A percentile compares a stretch with the other conserved stretches of the same genome.
Conservation (phyloP, 2,888 invertebrate species). For the Seladonia tumulorum region DNA sequence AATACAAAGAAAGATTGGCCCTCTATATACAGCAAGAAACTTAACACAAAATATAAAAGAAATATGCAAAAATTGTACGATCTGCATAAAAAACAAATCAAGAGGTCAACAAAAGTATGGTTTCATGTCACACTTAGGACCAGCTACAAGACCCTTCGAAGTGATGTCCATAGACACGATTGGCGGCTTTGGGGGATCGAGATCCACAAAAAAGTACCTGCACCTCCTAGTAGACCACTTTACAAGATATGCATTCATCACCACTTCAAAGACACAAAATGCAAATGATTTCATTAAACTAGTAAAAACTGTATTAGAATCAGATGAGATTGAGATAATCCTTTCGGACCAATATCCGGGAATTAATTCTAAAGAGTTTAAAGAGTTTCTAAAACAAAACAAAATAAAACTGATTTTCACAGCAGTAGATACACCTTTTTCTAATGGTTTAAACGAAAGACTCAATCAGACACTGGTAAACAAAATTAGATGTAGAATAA, state of each 20-base stretch:
- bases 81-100: conserved; percentile 26
- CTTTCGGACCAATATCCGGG: conserved; percentile 20
- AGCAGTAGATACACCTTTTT: neutral
- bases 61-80: conserved; percentile 4
- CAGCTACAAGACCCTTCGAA: conserved; percentile 30
- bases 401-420: too few relatives aligned
- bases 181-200: conserved; percentile 17
- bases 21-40: neutral
- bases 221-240: conserved; percentile 34
- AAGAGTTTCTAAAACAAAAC: too few relatives aligned
- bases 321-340: conserved; percentile 6
- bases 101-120: conserved; percentile 19
- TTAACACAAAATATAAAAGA: conserved; percentile 62
- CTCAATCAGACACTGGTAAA: too few relatives aligned
- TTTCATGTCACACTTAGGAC: conserved; percentile 24
- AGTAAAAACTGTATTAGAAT: neutral
- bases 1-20: neutral
- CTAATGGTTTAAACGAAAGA: too few relatives aligned
- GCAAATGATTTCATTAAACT: conserved; percentile 35
- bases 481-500: conserved; percentile 18
- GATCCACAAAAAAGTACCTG: conserved; percentile 30
- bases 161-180: conserved; percentile 38
- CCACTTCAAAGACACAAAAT: conserved; percentile 27
- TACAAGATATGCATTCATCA: conserved; percentile 30
- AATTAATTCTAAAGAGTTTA: too few relatives aligned